Conservation (phyloP, 2,888 invertebrate genomes). For the Ischnus inquisitorius region DNA sequence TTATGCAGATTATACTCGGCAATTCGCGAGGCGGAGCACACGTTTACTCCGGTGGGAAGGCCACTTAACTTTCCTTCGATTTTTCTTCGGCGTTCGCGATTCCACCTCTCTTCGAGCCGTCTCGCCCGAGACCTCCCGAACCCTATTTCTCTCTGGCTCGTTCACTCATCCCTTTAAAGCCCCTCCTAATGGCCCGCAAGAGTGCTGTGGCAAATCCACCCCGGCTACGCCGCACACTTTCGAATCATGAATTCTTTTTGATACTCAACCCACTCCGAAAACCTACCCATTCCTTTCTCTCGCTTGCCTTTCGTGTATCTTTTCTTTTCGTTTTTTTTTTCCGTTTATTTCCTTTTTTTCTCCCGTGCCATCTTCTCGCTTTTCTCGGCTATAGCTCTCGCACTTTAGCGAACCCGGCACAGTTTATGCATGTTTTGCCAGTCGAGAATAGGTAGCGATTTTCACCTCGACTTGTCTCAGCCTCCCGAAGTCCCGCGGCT, state of each 20-base stretch:
- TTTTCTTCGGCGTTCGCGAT: slow-evolving; percentile 48
- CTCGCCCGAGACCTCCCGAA: background rate
- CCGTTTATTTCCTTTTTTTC: background rate
- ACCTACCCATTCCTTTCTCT: background rate
- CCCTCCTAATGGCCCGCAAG: slow-evolving; percentile 55
- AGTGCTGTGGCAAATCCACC: slow-evolving; percentile 43
- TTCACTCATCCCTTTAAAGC: slow-evolving; percentile 49
- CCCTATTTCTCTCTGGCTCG: background rate
- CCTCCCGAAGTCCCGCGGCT: background rate
- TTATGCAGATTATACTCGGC: slow-evolving; percentile 6
- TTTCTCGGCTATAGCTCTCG: background rate
- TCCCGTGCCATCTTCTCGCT: background rate
- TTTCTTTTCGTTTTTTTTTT: background rate
- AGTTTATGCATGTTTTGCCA: background rate
- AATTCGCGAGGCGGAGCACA: slow-evolving; percentile 43
- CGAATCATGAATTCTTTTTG: slow-evolving; percentile 54
- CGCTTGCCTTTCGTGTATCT: background rate
- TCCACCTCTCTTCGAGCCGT: background rate
- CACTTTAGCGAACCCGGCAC: background rate
- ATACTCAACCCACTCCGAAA: slow-evolving; percentile 13
- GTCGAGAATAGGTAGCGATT: slow-evolving; percentile 38
- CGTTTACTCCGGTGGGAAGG: slow-evolving; percentile 26
- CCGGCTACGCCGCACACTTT: slow-evolving; percentile 25
- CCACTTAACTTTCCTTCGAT: slow-evolving; percentile 65
- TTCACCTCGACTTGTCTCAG: slow-evolving; percentile 57